Percentiles rank a stretch among this genome's conserved stretches.
Conservation (phyloP, 2,113 vertebrate species). For the Calypte anna region DNA sequence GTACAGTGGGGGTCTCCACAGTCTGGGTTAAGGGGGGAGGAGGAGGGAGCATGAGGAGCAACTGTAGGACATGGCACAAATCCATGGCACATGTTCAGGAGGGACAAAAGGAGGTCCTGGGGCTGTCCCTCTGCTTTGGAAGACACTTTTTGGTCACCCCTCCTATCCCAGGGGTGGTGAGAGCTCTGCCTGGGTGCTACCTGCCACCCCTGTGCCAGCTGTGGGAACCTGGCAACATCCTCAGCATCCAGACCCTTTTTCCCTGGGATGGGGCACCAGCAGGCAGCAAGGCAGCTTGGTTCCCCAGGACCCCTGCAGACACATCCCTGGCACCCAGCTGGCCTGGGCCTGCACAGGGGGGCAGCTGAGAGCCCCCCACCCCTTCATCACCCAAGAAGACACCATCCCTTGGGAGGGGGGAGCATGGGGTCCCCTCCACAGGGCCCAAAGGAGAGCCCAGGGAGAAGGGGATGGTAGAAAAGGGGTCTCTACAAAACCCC, state of each 20-base stretch:
- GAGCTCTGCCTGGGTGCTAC: not conserved
- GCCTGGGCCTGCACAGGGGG: not conserved
- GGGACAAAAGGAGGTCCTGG: not conserved
- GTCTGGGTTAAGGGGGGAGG: not conserved
- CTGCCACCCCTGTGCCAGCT: not conserved
- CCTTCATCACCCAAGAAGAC: not conserved
- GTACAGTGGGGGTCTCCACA: not conserved
- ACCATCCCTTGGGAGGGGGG: rapidly evolving
- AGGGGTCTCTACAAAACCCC: not conserved
- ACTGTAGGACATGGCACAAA: not conserved
- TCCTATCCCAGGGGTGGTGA: not conserved
- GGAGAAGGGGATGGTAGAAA: not conserved
- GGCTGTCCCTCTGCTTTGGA: not conserved
- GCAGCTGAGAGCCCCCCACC: not conserved
- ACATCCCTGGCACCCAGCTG: not conserved
- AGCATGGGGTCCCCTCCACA: rapidly evolving
- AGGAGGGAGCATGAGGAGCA: not conserved
- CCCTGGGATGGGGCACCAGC: not conserved
- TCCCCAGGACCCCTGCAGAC: not conserved
- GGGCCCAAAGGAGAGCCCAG: not conserved
- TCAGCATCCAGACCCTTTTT: not conserved
- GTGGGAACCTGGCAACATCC: not conserved
- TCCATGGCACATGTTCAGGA: not conserved
- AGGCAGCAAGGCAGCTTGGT: not conserved
- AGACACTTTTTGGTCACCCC: no score